Conservation (phyloP, 2,113 vertebrate species). For the Terrapene triunguis region DNA sequence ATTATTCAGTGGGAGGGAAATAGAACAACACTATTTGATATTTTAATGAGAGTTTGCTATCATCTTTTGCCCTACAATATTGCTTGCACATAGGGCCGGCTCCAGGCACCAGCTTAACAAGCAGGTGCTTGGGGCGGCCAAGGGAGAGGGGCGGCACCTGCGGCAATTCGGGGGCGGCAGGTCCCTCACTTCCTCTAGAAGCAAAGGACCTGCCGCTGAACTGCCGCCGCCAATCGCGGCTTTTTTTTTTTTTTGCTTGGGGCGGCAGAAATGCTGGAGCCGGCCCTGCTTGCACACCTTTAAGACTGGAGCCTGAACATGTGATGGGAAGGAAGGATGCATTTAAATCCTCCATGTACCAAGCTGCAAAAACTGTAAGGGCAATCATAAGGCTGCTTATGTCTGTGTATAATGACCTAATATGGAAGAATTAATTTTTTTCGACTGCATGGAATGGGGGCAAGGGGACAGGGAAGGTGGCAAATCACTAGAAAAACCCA, state of each 20-base stretch:
- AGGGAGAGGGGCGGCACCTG: no score
- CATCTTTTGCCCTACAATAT: slow-evolving; percentile 50
- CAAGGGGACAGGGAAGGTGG: neutral
- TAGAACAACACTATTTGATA: slow-evolving; percentile 18
- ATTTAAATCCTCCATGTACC: neutral
- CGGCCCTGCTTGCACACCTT: neutral
- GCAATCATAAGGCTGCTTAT: neutral
- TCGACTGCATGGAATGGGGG: neutral
- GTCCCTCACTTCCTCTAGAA: no score
- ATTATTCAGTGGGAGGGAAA: slow-evolving; percentile 67
- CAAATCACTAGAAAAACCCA: neutral
- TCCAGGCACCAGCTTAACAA: no score
- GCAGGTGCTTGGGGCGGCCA: no score
- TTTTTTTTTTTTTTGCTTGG: no score
- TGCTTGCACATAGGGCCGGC: neutral
- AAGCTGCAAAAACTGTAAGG: neutral
- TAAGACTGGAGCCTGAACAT: neutral
- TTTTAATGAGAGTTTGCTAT: neutral
- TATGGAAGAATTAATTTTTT: neutral
- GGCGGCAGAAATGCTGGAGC: no score
- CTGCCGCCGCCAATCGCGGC: no score
- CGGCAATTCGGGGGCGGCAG: no score
- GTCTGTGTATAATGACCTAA: neutral
- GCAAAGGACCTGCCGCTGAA: no score
- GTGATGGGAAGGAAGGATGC: neutral